These are phyloP conservation scores for Varanus komodoensis DNA, from an alignment of 2,113 vertebrate species.

Conservation along the genomic window DNA sequence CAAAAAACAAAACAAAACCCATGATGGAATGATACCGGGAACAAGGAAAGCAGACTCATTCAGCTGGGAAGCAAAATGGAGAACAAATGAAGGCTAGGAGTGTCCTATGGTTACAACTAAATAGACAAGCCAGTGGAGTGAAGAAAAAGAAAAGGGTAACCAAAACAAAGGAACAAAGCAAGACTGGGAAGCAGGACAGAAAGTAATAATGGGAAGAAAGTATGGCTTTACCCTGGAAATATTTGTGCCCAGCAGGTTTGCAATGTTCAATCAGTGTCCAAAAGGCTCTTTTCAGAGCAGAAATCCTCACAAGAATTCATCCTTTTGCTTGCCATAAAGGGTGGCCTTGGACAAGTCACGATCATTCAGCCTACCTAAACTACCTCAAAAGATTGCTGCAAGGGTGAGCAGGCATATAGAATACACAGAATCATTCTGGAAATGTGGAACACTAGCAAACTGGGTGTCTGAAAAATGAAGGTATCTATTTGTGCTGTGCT, in stretches of 20 bases:
- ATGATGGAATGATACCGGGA: not conserved
- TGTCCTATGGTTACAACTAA: not conserved
- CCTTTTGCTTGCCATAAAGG: not conserved
- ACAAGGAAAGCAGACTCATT: not conserved
- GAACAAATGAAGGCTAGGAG: not conserved
- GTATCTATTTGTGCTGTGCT: not conserved
- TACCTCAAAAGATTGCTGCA: not conserved
- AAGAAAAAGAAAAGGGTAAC: not conserved
- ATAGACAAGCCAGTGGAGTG: not conserved
- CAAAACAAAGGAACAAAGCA: not conserved
- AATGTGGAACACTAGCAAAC: not conserved
- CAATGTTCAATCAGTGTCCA: not conserved
- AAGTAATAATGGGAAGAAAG: not conserved
- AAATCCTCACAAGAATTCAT: not conserved
- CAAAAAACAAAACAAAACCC: not conserved
- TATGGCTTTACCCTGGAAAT: not conserved
- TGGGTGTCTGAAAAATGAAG: not conserved
- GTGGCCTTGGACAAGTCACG: not conserved
- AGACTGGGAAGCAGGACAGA: not conserved
- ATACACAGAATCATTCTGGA: not conserved
- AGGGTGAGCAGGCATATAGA: not conserved
- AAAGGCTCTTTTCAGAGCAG: not conserved
- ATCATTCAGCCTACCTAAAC: not conserved
- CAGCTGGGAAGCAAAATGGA: not conserved
- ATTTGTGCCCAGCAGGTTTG: not conserved